phyloP scores from a whole-genome alignment of 2,797 vertebrate genomes.

The Telmatherina bonti region DNA sequence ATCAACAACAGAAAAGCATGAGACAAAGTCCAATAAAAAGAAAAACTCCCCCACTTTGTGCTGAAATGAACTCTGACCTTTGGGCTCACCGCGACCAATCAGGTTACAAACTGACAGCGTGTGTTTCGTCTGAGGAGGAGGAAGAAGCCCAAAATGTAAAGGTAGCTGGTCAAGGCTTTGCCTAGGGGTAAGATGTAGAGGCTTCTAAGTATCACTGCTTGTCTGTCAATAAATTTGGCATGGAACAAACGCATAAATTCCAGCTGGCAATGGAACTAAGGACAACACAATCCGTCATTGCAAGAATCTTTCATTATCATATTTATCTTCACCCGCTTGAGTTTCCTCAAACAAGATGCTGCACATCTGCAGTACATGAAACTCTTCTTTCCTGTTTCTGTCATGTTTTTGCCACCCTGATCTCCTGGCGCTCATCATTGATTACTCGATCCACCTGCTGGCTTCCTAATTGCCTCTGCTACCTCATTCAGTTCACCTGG shows the following conservation, averaged over 20 bases:
- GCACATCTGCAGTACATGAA: background rate
- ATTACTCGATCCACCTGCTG: too few species aligned
- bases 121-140: constrained; percentile 24
- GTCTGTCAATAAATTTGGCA: background rate
- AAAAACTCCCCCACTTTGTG: constrained; percentile 63
- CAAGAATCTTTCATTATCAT: background rate
- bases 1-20: constrained; percentile 25
- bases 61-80: constrained; percentile 59
- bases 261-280: background rate
- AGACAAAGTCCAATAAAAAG: constrained; percentile 60
- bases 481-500: too few species aligned
- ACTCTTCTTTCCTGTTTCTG: background rate
- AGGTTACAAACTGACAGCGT: constrained; percentile 66
- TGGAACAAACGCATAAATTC: background rate
- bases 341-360: background rate
- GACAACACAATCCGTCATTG: background rate
- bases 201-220: background rate
- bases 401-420: too few species aligned
- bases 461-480: too few species aligned
- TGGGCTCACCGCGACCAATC: constrained; percentile 64
- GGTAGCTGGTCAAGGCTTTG: constrained; percentile 14
- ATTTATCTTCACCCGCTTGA: background rate
- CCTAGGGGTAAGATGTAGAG: constrained; percentile 1
- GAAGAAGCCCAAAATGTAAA: constrained; percentile 4
- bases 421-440: too few species aligned